These are phyloP conservation scores for Ruditapes philippinarum DNA, from an alignment of 1,140 invertebrate genomes.

Conservation along the genomic window DNA sequence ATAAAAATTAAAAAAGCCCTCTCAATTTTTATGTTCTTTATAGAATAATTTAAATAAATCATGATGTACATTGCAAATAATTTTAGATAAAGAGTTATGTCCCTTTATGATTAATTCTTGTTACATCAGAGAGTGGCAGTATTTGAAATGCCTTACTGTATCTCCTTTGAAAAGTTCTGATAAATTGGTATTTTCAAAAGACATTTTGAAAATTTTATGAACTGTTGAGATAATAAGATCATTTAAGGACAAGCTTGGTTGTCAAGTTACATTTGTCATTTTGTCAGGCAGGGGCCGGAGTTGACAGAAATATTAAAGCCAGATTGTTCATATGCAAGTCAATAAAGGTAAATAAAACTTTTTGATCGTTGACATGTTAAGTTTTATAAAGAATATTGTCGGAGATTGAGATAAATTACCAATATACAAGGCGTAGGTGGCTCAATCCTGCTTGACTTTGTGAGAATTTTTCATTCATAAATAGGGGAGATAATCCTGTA, in stretches of 20 bases:
- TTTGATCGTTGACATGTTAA: constrained; percentile 32
- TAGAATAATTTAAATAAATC: too few relatives aligned
- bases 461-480: constrained; percentile 5
- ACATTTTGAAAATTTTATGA: too few relatives aligned
- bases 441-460: neutral
- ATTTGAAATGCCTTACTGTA: too few relatives aligned
- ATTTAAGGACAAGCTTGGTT: neutral
- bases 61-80: too few relatives aligned
- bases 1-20: too few relatives aligned
- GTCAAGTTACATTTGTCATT: neutral
- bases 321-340: constrained; percentile 26
- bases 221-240: neutral
- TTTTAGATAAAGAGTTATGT: too few relatives aligned
- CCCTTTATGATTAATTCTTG: too few relatives aligned
- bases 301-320: constrained; percentile 22
- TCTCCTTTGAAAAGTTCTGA: too few relatives aligned
- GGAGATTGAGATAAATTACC: constrained; percentile 4
- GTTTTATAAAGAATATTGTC: constrained; percentile 1
- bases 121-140: too few relatives aligned
- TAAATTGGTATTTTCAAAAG: too few relatives aligned
- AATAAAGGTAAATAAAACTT: constrained; percentile 4
- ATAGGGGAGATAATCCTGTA: constrained; percentile 33
- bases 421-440: neutral
- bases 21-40: too few relatives aligned
- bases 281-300: neutral